Base-by-base conservation (phyloP, 1,140 invertebrate species). In the Metopolophium dirhodum region DNA sequence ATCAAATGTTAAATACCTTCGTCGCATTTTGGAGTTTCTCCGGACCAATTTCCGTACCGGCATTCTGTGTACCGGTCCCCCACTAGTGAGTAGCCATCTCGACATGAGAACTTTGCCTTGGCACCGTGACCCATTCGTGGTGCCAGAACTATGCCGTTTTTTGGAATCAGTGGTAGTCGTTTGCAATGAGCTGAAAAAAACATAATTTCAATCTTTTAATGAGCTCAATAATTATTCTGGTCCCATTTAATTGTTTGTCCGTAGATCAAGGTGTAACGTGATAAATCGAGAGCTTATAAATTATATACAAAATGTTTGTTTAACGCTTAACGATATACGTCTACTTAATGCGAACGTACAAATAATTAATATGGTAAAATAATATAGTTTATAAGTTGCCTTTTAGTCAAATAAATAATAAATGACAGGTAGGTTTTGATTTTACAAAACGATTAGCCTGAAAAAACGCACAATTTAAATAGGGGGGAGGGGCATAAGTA, bases 101-200 rank as follows among this genome's bases (percentile, higher is more conserved):
- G 98, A 95, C 99, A 99, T 94, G 97, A 97, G 95, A 98, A 99
- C 20, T 97, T 96, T 0, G 98, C 99, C 94, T 97, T 97, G 97
- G 99, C 98, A 0, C 98, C 98, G 95, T 99, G 99, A 94, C 99
- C 98, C 6, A 98, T 98, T 95, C 99, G 99, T 0, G 98, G 98
- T 0, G 99, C 99, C 90, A 99, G 97, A 3, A 99, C 98, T 96
- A 99, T 98, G 2, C 99, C 99, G 94, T 99, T 97, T 77, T 97
- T 97, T 0, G 99, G 98, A 18, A 97, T 95, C 94, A 97, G 97
- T 0, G 99, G 99, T 95, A 99, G 97, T 94, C 96, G 96, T 95
- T 98, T 98, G 95, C 99, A 99, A 83, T 98, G 96, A 26, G 96
- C 97, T 97, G 94, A 57, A 83, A 68, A 86, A n/a, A 11, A 54